phyloP scores from a whole-genome alignment of 1,140 invertebrate genomes.

The Eulimnadia texana region DNA sequence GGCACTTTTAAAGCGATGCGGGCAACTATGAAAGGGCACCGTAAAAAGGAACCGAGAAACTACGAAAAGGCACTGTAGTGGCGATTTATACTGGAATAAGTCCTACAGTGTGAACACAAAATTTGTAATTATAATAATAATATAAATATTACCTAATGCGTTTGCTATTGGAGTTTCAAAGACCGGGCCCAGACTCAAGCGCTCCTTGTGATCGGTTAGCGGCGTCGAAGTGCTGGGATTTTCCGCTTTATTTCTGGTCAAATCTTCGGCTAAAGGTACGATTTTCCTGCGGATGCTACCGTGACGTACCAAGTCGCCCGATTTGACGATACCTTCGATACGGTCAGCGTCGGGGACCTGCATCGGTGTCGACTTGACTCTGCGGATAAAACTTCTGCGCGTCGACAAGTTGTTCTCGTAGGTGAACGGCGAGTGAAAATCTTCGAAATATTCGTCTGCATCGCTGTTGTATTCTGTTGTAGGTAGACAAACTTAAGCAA shows the following conservation, averaged over 20 bases:
- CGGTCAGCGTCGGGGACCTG: slow-evolving; percentile 26
- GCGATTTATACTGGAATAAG: no score
- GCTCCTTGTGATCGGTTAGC: neutral
- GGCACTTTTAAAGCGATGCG: no score
- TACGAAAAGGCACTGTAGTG: no score
- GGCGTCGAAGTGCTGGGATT: neutral
- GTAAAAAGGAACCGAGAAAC: no score
- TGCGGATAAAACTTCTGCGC: slow-evolving; percentile 26
- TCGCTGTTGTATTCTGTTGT: slow-evolving; percentile 11
- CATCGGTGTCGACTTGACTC: slow-evolving; percentile 25
- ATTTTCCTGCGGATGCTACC: slow-evolving; percentile 24
- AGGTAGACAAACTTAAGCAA: no score
- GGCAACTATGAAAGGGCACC: no score
- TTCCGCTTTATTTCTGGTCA: neutral
- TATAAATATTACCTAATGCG: no score
- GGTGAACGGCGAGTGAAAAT: slow-evolving; percentile 26
- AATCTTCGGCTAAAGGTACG: slow-evolving; percentile 19
- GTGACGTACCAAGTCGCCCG: slow-evolving; percentile 24
- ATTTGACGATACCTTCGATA: slow-evolving; percentile 25
- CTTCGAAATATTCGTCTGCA: slow-evolving; percentile 28
- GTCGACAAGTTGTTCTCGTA: slow-evolving; percentile 28
- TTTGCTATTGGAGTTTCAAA: no score
- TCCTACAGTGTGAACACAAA: no score
- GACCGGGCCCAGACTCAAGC: neutral
- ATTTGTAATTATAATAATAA: no score